Base-by-base conservation (phyloP, 2,888 invertebrate species). In the Cephus sareptanus region DNA sequence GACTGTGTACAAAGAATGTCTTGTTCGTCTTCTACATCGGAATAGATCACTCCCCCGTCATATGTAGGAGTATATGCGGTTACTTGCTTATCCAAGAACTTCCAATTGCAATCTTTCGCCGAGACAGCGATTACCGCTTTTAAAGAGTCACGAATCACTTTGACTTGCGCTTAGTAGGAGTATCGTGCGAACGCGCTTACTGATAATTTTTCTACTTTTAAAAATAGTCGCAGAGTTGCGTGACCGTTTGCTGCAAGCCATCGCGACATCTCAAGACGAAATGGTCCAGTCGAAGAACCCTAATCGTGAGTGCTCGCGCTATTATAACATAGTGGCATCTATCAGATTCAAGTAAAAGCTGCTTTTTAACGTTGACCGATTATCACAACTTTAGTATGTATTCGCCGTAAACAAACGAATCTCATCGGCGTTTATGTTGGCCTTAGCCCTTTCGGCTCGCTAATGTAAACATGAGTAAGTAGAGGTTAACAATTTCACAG, bases 401-500 rank as follows among this genome's bases (percentile, higher is more conserved):
- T 79, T 78, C 76, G 76, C 78, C 76, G 82, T 83, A 85, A 83
- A 85, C 81, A 85, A 85, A 84, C 82, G 81, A 85, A 85, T 85
- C 82, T 80, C 81, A 75, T 78, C 80, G 79, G 83, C 86, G 84
- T 87, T 87, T 85, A 84, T 84, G 77, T 84, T 87, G 84, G 83
- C 84, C 84, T 86, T 83, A 85, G 82, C 81, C 80, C 83, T 85
- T 83, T 79, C 77, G 75, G 79, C 77, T 80, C 73, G 80, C 74
- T 79, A 81, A 80, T 80, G 80, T 82, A 84, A 85, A 84, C 83
- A 80, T 85, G 85, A 83, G 83, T 83, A 86, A 85, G 85, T 85
- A 87, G 85, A 88, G 87, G 85, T 89, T 86, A 85, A 86, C 80
- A 84, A 84, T 84, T 83, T 80, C 74, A 77, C 56, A 83, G 87